Evolutionary conservation across 1,140 invertebrate genomes (phyloP), one percentile per base, ranked within the genome.

Genomic region (Papilio glaucus): DNA sequence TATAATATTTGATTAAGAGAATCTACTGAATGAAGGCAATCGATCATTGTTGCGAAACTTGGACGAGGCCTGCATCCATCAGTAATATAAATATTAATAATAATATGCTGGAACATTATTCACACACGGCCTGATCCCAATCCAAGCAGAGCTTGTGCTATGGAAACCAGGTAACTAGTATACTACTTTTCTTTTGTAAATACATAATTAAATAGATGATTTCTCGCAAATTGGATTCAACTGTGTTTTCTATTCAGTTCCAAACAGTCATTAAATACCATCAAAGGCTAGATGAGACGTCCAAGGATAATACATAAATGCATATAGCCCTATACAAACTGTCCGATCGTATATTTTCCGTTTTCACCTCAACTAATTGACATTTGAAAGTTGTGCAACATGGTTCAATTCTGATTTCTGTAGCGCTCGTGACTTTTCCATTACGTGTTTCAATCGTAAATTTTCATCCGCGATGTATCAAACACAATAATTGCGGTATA

Each of bases 371-470:
- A 9, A 57, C 49, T 57, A 57, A 57, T 57, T 57, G 49, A 57
- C 49, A 13, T 57, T 26, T 41, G 62, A 65, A 65, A 65, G 62
- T 41, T 65, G 62, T 12, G 15, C 29, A 53, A 61, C 60, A 42
- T 37, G 18, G 9, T 18, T 18, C 37, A 63, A 8, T 37, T 10
- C 37, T 38, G 33, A 38, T 65, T 65, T 21, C 29, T 33, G 15
- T 65, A 41, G 18, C 8, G 9, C n/a, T 62, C 18, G 62, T 18
- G 29, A 65, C n/a, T 10, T 10, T 65, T 65, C 60, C 37, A 38
- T 65, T 39, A 4, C 12, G 7, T 53, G n/a, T 53, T 53, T 15
- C 45, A 53, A n/a, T 53, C 7, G 45, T 53, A 53, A 38, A 39
- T n/a, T 39, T 65, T 65, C 15, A 65, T 39, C n/a, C 6, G 15